Conservation (phyloP, 2,888 invertebrate species). For the Nomada ruficornis region DNA sequence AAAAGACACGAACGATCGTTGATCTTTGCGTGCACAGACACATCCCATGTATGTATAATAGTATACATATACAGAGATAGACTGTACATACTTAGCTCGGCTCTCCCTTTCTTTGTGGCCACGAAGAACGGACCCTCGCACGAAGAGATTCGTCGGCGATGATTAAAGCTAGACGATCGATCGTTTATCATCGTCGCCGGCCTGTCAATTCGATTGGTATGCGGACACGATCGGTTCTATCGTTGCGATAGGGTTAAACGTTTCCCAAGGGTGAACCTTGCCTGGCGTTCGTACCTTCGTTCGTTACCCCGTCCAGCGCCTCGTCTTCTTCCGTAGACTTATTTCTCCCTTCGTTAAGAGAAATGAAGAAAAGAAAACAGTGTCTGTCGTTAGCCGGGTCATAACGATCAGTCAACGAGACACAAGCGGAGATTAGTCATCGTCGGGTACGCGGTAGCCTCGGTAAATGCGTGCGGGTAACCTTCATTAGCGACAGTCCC, state of each 20-base stretch:
- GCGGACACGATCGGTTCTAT: slow-evolving; percentile 82
- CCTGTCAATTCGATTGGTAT: slow-evolving; percentile 72
- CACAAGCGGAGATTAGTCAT: slow-evolving; percentile 80
- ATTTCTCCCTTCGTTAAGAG: slow-evolving; percentile 63
- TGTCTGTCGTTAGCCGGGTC: slow-evolving; percentile 76
- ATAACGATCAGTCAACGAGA: slow-evolving; percentile 80
- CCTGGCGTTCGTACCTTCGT: slow-evolving; percentile 23
- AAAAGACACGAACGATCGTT: slow-evolving; percentile 5
- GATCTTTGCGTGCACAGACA: slow-evolving; percentile 28
- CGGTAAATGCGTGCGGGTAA: slow-evolving; percentile 54
- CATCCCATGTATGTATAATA: neutral
- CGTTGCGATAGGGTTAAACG: slow-evolving; percentile 77
- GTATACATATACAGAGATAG: too few relatives aligned
- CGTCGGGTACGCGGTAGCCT: slow-evolving; percentile 71
- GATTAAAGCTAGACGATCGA: slow-evolving; percentile 72
- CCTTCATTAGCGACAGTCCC: slow-evolving; percentile 78
- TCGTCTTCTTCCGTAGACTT: slow-evolving; percentile 43
- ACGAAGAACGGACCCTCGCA: slow-evolving; percentile 10
- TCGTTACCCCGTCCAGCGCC: neutral
- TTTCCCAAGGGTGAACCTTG: slow-evolving; percentile 75
- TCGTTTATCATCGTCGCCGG: slow-evolving; percentile 75
- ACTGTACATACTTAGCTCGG: neutral
- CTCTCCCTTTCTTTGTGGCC: slow-evolving; percentile 29
- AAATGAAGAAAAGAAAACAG: slow-evolving; percentile 41
- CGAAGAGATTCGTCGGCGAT: slow-evolving; percentile 65